Evolutionary conservation across 2,113 vertebrate genomes (phyloP).

Genomic region (Coracopsis vasa): DNA sequence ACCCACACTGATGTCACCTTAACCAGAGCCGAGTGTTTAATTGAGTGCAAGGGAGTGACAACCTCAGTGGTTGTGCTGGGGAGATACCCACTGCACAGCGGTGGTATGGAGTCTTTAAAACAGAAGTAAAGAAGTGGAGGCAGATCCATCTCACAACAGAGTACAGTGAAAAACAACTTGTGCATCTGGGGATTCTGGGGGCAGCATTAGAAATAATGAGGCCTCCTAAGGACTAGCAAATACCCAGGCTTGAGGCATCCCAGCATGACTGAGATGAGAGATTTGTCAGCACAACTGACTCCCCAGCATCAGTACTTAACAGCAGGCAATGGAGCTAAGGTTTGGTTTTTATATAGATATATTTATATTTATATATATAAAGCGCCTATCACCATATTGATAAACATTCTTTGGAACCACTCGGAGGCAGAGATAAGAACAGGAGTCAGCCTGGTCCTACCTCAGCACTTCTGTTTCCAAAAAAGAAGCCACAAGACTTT

Average conservation of each 20-base stretch:
- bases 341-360: slow-evolving; percentile 23
- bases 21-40: slow-evolving; percentile 46
- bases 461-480: slow-evolving; percentile 15
- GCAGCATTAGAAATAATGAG: background rate
- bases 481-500: background rate
- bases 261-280: background rate
- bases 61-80: background rate
- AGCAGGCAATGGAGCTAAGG: slow-evolving; percentile 45
- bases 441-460: background rate
- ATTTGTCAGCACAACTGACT: background rate
- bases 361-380: slow-evolving; percentile 29
- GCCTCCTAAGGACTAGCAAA: slow-evolving; percentile 11
- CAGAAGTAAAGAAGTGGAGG: background rate
- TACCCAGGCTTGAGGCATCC: slow-evolving; percentile 21
- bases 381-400: background rate
- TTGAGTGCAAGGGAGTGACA: slow-evolving; percentile 1
- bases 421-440: background rate
- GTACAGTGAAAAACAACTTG: background rate
- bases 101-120: background rate
- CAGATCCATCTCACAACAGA: background rate
- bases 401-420: slow-evolving; percentile 50
- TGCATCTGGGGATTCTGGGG: background rate
- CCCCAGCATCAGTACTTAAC: background rate
- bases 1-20: slow-evolving; percentile 7
- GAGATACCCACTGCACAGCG: background rate